These are phyloP conservation scores for Nannoperca obscura DNA, from an alignment of 2,797 vertebrate species.

Conservation along the genomic window DNA sequence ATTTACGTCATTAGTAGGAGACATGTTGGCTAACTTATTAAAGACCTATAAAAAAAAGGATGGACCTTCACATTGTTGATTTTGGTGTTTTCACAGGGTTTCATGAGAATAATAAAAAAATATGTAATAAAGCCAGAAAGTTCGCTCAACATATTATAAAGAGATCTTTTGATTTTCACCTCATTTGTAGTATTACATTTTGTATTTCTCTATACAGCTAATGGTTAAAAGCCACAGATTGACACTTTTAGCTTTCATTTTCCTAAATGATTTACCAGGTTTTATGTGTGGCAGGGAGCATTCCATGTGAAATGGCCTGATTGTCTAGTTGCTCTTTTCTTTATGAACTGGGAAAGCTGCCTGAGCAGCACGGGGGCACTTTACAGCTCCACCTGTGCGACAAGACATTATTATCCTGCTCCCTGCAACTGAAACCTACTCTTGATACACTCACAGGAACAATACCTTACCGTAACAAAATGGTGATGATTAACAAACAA, in stretches of 20 bases:
- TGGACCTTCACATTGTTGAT: too few relatives aligned
- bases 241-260: not conserved
- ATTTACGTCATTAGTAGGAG: not conserved
- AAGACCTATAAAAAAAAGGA: too few relatives aligned
- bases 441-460: slow-evolving; percentile 32
- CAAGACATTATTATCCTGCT: slow-evolving; percentile 35
- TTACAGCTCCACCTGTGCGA: slow-evolving; percentile 51
- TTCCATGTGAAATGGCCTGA: slow-evolving; percentile 44
- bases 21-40: too few relatives aligned
- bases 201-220: slow-evolving; percentile 3
- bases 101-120: not conserved
- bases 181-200: not conserved
- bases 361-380: slow-evolving; percentile 53
- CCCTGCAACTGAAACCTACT: slow-evolving; percentile 7
- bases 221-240: slow-evolving; percentile 21
- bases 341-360: slow-evolving; percentile 57
- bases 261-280: slow-evolving; percentile 49
- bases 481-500: slow-evolving; percentile 43
- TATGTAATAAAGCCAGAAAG: not conserved
- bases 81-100: not conserved
- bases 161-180: not conserved
- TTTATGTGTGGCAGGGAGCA: slow-evolving; percentile 37
- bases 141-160: not conserved
- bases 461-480: slow-evolving; percentile 44
- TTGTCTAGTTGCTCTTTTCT: slow-evolving; percentile 58